These are phyloP conservation scores for Drosophila cyrtoloma DNA, from an alignment of 2,888 invertebrate genomes.

Conservation along the genomic window DNA sequence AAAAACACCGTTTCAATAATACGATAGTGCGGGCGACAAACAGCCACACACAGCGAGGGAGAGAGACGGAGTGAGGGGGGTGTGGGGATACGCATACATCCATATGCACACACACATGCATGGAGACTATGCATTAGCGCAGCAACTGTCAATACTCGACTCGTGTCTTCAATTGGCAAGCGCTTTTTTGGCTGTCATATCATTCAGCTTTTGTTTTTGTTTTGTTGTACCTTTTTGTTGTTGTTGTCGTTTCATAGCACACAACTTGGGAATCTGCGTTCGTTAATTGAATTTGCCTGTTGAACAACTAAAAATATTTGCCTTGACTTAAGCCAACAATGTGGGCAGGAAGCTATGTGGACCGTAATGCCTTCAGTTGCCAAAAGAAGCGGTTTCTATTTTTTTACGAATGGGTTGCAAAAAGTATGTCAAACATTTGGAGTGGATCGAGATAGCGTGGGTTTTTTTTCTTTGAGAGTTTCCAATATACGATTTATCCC, in stretches of 20 bases:
- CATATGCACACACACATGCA: background rate
- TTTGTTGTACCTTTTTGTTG: background rate
- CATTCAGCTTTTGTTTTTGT: conserved; percentile 50
- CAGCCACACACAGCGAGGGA: background rate
- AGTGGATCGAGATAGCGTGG: conserved; percentile 27
- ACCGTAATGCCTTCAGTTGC: conserved; percentile 25
- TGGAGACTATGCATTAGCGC: conserved; percentile 41
- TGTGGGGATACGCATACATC: background rate
- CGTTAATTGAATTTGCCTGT: conserved; percentile 73
- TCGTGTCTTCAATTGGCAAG: conserved; percentile 55
- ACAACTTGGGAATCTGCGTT: conserved; percentile 36
- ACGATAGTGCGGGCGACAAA: conserved; percentile 39
- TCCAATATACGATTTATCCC: conserved; percentile 1
- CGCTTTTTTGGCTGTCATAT: conserved; percentile 54
- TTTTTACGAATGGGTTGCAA: conserved; percentile 26
- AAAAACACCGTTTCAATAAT: conserved; percentile 61
- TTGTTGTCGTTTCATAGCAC: conserved; percentile 25
- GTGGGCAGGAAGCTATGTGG: conserved; percentile 52
- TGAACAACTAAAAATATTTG: conserved; percentile 47
- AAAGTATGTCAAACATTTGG: conserved; percentile 47
- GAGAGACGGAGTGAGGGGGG: background rate
- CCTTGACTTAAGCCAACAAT: conserved; percentile 49
- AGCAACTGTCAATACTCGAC: conserved; percentile 47
- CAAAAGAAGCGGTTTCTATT: conserved; percentile 18
- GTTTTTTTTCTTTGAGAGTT: conserved; percentile 22